These are phyloP conservation scores for Byasa hedistus DNA, from an alignment of 2,888 invertebrate species.

Conservation along the genomic window DNA sequence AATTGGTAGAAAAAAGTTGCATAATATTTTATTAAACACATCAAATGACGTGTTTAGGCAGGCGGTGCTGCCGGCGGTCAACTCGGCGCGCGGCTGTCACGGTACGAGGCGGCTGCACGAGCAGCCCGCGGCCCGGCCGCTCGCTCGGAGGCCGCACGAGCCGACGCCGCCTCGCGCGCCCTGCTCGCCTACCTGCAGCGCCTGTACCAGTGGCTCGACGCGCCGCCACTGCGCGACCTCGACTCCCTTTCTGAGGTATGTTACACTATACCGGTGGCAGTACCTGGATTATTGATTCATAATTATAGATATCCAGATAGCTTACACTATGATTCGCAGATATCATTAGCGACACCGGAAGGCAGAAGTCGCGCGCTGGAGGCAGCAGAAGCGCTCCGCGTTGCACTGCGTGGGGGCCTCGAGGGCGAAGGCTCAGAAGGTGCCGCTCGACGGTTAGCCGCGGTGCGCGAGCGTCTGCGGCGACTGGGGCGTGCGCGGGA, in stretches of 20 bases:
- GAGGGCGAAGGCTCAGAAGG: conserved; percentile 39
- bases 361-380: conserved; percentile 59
- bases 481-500: conserved; percentile 58
- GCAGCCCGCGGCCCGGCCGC: conserved; percentile 51
- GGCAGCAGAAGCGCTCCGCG: conserved; percentile 40
- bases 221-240: conserved; percentile 56
- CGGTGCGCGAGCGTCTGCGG: conserved; percentile 57
- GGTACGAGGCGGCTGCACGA: conserved; percentile 78
- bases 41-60: conserved; percentile 57
- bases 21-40: no score
- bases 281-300: no score
- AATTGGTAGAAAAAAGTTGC: no score
- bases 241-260: conserved; percentile 53
- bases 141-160: conserved; percentile 76
- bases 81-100: conserved; percentile 73
- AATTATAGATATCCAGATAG: no score
- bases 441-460: conserved; percentile 48
- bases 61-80: conserved; percentile 84
- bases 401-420: conserved; percentile 47
- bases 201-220: conserved; percentile 61
- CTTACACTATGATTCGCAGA: conserved; percentile 33
- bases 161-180: conserved; percentile 91
- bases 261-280: no score
- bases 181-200: conserved; percentile 86
- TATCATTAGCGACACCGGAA: conserved; percentile 49